Percentiles rank a stretch among this genome's conserved stretches.
phyloP scores from a whole-genome alignment of 2,113 vertebrate species.

The Melanocharis versteri region DNA sequence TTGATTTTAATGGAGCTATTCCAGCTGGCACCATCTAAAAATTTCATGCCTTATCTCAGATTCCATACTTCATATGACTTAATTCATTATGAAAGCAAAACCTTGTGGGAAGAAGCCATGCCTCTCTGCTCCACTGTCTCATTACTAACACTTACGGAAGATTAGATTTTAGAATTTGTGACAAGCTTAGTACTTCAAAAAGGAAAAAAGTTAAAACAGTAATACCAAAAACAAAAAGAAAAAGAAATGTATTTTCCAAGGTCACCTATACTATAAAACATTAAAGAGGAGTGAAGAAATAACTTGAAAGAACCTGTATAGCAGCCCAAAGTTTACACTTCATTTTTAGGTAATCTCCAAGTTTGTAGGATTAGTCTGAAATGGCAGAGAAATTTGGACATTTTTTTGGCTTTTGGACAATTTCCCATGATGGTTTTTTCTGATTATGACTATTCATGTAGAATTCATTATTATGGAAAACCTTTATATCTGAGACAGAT shows the following conservation, averaged over 20 bases:
- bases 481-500: neutral
- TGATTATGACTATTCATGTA: neutral
- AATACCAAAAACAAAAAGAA: neutral
- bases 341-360: neutral
- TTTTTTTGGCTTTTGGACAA: neutral
- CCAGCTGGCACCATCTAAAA: neutral
- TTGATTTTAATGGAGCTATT: neutral
- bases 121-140: neutral
- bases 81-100: constrained; percentile 15
- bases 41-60: neutral
- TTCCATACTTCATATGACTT: neutral
- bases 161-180: neutral
- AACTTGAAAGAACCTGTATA: neutral
- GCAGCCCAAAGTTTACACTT: neutral
- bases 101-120: neutral
- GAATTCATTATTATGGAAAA: neutral
- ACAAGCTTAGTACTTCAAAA: neutral
- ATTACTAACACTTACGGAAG: constrained; percentile 3
- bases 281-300: neutral
- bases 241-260: neutral
- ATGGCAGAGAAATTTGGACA: neutral
- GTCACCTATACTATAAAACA: neutral
- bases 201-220: neutral
- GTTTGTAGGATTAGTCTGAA: neutral
- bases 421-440: neutral